A percentile compares a stretch with the other conserved stretches of the same genome.
Evolutionary conservation across 2,797 vertebrate genomes (phyloP).

Genomic region (Paratrypauchen microcephalus): DNA sequence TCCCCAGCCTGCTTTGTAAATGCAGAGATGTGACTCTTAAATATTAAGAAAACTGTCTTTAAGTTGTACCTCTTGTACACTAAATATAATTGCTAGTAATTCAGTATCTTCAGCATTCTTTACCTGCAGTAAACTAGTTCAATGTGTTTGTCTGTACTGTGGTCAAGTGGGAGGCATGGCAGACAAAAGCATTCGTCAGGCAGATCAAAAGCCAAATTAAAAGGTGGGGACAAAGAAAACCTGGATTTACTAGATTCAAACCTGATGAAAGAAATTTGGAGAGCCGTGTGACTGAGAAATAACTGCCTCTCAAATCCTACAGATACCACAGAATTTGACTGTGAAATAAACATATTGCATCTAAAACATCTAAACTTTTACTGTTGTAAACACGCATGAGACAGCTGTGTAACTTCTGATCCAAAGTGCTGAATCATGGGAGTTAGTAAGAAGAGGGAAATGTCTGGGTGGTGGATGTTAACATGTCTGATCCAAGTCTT

Average conservation of each 20-base stretch:
- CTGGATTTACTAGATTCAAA: constrained; percentile 29
- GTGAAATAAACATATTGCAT: not conserved
- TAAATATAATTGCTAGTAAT: not conserved
- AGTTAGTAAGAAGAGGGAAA: constrained; percentile 50
- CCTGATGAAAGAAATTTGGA: constrained; percentile 33
- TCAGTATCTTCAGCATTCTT: not conserved
- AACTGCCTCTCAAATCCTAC: not conserved
- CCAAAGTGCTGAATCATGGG: constrained; percentile 60
- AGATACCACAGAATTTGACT: not conserved
- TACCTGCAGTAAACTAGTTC: not conserved
- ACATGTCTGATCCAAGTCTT: constrained; percentile 55
- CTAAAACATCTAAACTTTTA: not conserved
- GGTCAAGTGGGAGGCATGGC: constrained; percentile 28
- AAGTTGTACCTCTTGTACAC: too few species aligned
- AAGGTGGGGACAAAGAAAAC: constrained; percentile 30
- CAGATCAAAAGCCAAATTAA: constrained; percentile 2
- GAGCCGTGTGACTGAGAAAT: constrained; percentile 22
- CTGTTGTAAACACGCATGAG: constrained; percentile 12
- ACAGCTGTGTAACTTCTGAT: not conserved
- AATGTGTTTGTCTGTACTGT: not conserved
- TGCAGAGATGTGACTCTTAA: too few species aligned
- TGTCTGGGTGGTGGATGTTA: constrained; percentile 49
- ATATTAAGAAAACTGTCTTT: too few species aligned
- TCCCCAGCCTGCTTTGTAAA: too few species aligned
- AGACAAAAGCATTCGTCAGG: constrained; percentile 12